Base-by-base conservation (phyloP, 1,140 invertebrate species). In the Ostrea edulis region DNA sequence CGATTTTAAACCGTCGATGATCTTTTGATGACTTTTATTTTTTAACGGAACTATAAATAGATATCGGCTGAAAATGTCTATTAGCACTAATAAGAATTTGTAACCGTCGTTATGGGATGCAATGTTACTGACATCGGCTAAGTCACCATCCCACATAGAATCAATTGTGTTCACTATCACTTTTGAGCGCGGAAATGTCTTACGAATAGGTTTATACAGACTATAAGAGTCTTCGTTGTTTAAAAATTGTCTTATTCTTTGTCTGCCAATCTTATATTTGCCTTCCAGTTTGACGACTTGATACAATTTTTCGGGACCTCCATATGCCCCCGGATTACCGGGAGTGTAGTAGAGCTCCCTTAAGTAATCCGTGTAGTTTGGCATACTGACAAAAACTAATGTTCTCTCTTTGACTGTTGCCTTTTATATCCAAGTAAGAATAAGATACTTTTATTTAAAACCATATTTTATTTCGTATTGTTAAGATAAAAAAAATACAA, bases 31-130 rank as follows among this genome's bases (percentile, higher is more conserved):
- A 7, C 71, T 25, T 68, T 65, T 87, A n/a, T 51, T 86, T 86
- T 25, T 86, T 17, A 89, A 62, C 5, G 68, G 55, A 20, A 84
- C 25, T 11, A 86, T 51, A 53, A 81, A 85, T 17, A 87, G 25
- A 58, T 82, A 87, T 84, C 62, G 25, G 20, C 58, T 81, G 52
- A 89, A 89, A 2, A 87, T 84, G 22, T 89, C 88, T 11, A 89
- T 87, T 9, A 84, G 51, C 8, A 89, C 53, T 22, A 87, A 22
- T 55, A 89, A 54, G 14, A 84, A 87, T 62, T 68, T 87, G 25
- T 53, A 83, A 7, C 58, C 82, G 11, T 62, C 58, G 35, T 87
- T 84, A 20, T 87, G 35, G 9, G 20, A 22, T 14, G 54, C 9
- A 68, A 84, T 58, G 22, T 87, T 87, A 14, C 12, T 35, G 12